phyloP scores from a whole-genome alignment of 2,888 invertebrate species.

The Siphlonurus alternatus region DNA sequence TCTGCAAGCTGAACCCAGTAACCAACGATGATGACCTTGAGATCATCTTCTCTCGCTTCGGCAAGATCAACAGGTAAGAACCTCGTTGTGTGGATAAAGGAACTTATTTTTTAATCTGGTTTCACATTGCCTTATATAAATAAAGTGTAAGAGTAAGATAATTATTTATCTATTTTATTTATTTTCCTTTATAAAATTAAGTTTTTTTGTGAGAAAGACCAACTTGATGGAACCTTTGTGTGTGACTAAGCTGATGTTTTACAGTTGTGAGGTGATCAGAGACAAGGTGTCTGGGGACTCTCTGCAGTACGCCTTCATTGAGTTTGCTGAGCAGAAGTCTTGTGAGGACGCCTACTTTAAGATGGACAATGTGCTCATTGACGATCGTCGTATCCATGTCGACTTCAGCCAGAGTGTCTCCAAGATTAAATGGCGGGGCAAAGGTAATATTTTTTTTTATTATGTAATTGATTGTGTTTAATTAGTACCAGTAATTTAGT shows the following conservation, averaged over 20 bases:
- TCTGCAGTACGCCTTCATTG: constrained; percentile 96
- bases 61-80: constrained; percentile 54
- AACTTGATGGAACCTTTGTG: no score
- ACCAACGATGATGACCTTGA: constrained; percentile 95
- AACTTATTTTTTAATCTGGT: no score
- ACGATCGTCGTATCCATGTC: constrained; percentile 96
- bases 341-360: constrained; percentile 98
- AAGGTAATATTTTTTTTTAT: constrained; percentile 33
- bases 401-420: constrained; percentile 99
- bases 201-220: no score
- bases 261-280: constrained; percentile 85
- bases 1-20: constrained; percentile 97
- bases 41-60: constrained; percentile 94
- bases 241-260: no score
- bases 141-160: neutral
- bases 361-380: constrained; percentile 99
- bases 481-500: neutral
- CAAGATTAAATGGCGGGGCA: constrained; percentile 80
- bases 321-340: constrained; percentile 78
- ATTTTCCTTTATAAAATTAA: no score
- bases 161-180: neutral
- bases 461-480: neutral
- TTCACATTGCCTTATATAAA: no score
- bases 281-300: constrained; percentile 88
- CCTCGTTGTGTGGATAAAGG: neutral